These are phyloP conservation scores for Caloenas nicobarica DNA, from an alignment of 2,113 vertebrate genomes.

Conservation along the genomic window DNA sequence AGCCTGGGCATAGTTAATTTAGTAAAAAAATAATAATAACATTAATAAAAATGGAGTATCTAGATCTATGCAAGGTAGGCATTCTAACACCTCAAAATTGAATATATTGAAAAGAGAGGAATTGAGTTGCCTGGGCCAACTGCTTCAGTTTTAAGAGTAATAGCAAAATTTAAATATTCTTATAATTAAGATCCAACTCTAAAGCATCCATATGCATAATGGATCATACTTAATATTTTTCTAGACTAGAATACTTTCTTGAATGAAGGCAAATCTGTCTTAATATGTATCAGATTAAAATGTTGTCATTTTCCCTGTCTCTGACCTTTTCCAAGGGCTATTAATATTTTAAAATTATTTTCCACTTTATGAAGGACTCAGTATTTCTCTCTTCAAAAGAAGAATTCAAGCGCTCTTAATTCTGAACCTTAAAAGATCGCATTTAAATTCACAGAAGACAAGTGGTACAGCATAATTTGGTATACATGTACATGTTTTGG, in stretches of 20 bases:
- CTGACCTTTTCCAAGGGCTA: background rate
- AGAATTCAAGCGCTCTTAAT: fast-evolving
- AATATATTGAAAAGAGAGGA: background rate
- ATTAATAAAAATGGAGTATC: background rate
- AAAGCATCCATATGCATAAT: background rate
- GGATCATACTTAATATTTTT: background rate
- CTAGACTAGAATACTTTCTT: background rate
- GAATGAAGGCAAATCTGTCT: background rate
- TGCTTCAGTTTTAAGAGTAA: background rate
- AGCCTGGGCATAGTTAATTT: background rate
- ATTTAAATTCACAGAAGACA: background rate
- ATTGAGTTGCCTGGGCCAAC: background rate
- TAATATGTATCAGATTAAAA: background rate
- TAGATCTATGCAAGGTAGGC: background rate
- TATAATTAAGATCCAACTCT: background rate
- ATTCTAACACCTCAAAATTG: background rate
- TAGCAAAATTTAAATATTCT: background rate
- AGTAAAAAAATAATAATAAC: background rate
- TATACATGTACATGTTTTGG: background rate
- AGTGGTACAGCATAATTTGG: background rate
- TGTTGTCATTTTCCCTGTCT: background rate
- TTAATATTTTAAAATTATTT: background rate
- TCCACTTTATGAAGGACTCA: background rate
- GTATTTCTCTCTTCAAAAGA: background rate
- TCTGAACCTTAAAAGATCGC: background rate